Percentiles rank a stretch among this genome's conserved stretches.
phyloP scores from a whole-genome alignment of 2,797 vertebrate genomes.

The Leuciscus waleckii region DNA sequence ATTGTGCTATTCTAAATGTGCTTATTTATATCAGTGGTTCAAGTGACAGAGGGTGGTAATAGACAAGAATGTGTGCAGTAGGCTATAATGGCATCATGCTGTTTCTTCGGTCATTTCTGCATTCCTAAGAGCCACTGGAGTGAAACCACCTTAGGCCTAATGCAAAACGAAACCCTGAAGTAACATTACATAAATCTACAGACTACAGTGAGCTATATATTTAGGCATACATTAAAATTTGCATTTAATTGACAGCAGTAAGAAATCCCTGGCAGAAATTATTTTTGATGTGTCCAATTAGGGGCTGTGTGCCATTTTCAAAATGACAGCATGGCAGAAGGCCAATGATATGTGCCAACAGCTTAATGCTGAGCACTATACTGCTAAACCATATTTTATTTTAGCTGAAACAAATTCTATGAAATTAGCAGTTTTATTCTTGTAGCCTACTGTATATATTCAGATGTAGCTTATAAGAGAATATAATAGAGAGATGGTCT shows the following conservation, averaged over 20 bases:
- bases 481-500: background rate
- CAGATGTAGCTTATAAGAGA: background rate
- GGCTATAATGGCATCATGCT: background rate
- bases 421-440: constrained; percentile 1
- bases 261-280: constrained; percentile 4
- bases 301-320: constrained; percentile 13
- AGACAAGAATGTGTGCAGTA: background rate
- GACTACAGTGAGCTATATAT: constrained; percentile 25
- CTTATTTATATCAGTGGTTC: background rate
- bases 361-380: constrained; percentile 9
- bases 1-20: background rate
- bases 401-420: background rate
- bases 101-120: constrained; percentile 1
- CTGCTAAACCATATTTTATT: constrained; percentile 14
- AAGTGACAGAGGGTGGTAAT: background rate
- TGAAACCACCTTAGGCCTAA: background rate
- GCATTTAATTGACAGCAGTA: constrained; percentile 33
- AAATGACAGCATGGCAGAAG: constrained; percentile 13
- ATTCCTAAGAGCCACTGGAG: background rate
- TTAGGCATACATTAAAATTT: constrained; percentile 12
- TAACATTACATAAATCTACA: background rate
- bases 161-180: background rate
- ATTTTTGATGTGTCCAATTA: constrained; percentile 32
- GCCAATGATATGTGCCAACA: constrained; percentile 31
- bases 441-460: background rate